Conservation (phyloP, 1,140 invertebrate genomes). For the Diorhabda sublineata region DNA sequence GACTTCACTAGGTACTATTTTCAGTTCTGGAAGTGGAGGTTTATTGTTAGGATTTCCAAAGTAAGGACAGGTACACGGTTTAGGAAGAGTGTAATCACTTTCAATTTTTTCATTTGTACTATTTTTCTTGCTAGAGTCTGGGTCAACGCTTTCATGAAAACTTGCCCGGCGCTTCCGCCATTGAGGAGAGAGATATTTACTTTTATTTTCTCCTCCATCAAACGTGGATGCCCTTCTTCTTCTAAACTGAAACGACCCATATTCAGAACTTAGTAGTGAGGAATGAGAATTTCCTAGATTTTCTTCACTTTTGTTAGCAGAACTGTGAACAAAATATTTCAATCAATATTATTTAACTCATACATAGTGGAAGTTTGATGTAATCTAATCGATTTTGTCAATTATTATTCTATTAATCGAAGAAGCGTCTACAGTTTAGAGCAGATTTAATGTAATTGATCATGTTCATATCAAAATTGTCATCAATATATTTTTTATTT, state of each 20-base stretch:
- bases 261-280: conserved; percentile 31
- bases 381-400: no score
- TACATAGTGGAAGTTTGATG: no score
- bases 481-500: no score
- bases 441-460: no score
- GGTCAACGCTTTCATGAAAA: conserved; percentile 47
- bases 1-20: conserved; percentile 52
- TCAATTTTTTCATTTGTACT: conserved; percentile 20
- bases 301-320: conserved; percentile 14
- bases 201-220: conserved; percentile 48
- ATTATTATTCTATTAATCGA: no score
- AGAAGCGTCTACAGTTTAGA: no score
- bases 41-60: conserved; percentile 55
- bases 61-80: conserved; percentile 73
- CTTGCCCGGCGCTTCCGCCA: conserved; percentile 49
- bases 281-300: conserved; percentile 37
- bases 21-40: conserved; percentile 48
- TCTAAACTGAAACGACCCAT: conserved; percentile 36
- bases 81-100: conserved; percentile 54
- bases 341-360: no score
- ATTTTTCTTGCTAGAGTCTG: neutral
- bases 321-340: neutral
- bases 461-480: no score
- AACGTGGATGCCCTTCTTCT: conserved; percentile 54
- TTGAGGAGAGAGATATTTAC: conserved; percentile 41